phyloP scores from a whole-genome alignment of 2,113 vertebrate genomes.

The Asarcornis scutulata region DNA sequence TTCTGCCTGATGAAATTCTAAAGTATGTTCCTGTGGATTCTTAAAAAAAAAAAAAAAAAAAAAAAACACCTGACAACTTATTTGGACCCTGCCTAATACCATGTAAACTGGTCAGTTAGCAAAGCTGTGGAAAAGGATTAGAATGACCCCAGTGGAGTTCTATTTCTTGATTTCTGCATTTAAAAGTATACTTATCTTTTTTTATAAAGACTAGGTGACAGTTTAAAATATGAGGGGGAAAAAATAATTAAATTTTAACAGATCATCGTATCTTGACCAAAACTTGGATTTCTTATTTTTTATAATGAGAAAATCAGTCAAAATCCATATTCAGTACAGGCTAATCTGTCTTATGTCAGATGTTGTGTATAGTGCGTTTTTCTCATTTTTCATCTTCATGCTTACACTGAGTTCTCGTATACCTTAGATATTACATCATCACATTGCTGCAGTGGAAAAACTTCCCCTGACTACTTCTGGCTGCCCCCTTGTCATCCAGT shows the following conservation, averaged over 20 bases:
- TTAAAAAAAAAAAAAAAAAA: not conserved
- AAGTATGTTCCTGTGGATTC: not conserved
- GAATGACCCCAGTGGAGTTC: not conserved
- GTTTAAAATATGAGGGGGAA: not conserved
- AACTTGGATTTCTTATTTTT: not conserved
- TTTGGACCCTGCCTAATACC: not conserved
- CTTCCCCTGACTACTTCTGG: constrained; percentile 92
- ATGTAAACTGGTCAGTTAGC: not conserved
- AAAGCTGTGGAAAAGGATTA: not conserved
- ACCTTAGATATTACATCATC: constrained; percentile 93
- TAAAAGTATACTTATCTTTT: not conserved
- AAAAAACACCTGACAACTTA: not conserved
- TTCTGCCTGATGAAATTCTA: not conserved
- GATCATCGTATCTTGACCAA: not conserved
- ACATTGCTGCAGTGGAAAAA: constrained; percentile 94
- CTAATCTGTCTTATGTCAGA: not conserved
- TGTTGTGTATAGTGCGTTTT: not conserved
- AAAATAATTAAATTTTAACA: not conserved
- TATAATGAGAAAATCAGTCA: not conserved
- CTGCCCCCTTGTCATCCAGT: constrained; percentile 95
- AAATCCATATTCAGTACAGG: not conserved
- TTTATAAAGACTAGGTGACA: not conserved
- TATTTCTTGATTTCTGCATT: not conserved
- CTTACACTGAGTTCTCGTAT: not conserved
- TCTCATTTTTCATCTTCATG: not conserved